A percentile compares a stretch with the other conserved stretches of the same genome.
phyloP scores from a whole-genome alignment of 2,113 vertebrate genomes.

The Theristicus caerulescens region DNA sequence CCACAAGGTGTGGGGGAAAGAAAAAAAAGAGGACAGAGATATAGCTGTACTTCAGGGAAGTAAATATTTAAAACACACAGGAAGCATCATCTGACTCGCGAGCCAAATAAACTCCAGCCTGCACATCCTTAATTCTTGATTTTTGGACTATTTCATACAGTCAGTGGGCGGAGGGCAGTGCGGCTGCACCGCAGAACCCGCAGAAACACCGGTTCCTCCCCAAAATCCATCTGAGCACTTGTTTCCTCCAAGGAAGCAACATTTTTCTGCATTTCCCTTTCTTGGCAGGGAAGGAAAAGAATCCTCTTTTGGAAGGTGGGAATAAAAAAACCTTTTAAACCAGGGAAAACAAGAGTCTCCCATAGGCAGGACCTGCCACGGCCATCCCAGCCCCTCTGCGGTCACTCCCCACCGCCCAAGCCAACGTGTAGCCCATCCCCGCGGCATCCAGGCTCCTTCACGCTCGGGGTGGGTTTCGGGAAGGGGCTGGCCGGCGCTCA shows the following conservation, averaged over 20 bases:
- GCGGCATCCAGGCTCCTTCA: not conserved
- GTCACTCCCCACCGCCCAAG: not conserved
- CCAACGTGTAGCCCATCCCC: not conserved
- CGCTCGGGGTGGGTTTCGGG: rapidly evolving
- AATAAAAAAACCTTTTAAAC: not conserved
- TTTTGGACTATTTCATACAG: not conserved
- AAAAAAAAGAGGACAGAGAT: not conserved
- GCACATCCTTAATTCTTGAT: not conserved
- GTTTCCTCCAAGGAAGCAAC: not conserved
- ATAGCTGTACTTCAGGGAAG: constrained; percentile 5
- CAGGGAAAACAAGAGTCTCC: not conserved
- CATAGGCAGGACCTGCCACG: not conserved
- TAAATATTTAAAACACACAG: constrained; percentile 53
- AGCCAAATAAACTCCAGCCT: constrained; percentile 47
- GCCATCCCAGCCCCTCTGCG: not conserved
- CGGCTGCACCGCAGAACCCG: not conserved
- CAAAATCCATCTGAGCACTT: not conserved
- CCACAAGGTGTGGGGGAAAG: not conserved
- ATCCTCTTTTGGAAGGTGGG: not conserved
- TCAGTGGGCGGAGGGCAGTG: not conserved
- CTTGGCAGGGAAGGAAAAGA: not conserved
- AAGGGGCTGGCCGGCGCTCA: not conserved
- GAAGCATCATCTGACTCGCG: constrained; percentile 32
- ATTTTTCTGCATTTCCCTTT: not conserved
- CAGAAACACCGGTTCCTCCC: not conserved